Conservation (phyloP, 2,113 vertebrate genomes). For the Colistium nudipinnis region DNA sequence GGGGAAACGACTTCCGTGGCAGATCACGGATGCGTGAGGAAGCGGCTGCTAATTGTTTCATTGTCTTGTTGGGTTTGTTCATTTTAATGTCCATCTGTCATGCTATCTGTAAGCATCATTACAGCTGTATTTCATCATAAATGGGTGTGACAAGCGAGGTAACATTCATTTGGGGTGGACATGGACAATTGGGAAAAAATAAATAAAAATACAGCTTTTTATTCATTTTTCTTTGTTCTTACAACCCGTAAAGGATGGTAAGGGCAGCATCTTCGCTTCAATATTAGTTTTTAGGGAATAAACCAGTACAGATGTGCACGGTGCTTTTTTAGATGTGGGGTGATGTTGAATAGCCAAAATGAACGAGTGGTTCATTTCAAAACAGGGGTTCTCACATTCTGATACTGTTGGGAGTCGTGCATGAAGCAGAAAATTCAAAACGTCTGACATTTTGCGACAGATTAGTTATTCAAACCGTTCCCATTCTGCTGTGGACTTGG, state of each 20-base stretch:
- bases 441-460: neutral
- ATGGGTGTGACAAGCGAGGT: slow-evolving; percentile 54
- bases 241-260: neutral
- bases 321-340: slow-evolving; percentile 33
- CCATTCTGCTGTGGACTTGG: neutral
- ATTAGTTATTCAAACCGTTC: slow-evolving; percentile 18
- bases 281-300: slow-evolving; percentile 21
- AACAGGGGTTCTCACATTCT: neutral
- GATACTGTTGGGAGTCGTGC: too few relatives aligned
- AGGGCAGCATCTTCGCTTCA: slow-evolving; percentile 16
- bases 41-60: slow-evolving; percentile 92
- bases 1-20: slow-evolving; percentile 15
- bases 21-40: slow-evolving; percentile 36
- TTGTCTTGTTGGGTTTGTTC: slow-evolving; percentile 52
- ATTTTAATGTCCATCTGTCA: slow-evolving; percentile 62
- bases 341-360: slow-evolving; percentile 37
- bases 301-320: slow-evolving; percentile 21
- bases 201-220: slow-evolving; percentile 6
- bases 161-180: slow-evolving; percentile 54
- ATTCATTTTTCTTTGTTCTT: neutral
- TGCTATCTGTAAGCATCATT: slow-evolving; percentile 59
- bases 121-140: slow-evolving; percentile 74
- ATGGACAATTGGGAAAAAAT: slow-evolving; percentile 15
- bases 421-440: too few relatives aligned
- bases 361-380: slow-evolving; percentile 44